phyloP scores from a whole-genome alignment of 2,888 invertebrate genomes.

The Epistrophella euchroma region DNA sequence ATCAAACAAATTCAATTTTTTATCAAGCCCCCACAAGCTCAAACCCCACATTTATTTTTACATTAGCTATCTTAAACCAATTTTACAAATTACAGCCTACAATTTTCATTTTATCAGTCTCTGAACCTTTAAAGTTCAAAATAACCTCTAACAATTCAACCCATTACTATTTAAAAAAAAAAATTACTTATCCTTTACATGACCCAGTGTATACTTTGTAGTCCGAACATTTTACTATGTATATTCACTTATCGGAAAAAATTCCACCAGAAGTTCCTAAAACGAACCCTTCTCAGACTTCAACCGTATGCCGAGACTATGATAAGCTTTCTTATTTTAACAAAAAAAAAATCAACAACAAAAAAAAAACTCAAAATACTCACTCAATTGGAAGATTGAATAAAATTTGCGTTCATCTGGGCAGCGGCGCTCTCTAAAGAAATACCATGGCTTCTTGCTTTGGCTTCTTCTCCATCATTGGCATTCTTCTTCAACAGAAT shows the following conservation, averaged over 20 bases:
- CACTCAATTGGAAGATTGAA: constrained; percentile 84
- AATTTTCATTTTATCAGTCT: constrained; percentile 46
- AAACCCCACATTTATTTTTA: constrained; percentile 26
- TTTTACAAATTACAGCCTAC: constrained; percentile 42
- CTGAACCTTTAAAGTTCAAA: constrained; percentile 35
- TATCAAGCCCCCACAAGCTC: not conserved
- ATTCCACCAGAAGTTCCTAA: constrained; percentile 18
- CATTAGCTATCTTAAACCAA: constrained; percentile 39
- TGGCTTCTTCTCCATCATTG: constrained; percentile 32
- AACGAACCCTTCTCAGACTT: constrained; percentile 36
- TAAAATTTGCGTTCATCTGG: constrained; percentile 81
- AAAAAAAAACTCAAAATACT: constrained; percentile 65
- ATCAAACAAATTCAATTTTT: not conserved
- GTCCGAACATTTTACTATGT: not conserved
- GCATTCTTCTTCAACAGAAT: constrained; percentile 43
- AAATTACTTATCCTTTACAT: constrained; percentile 51
- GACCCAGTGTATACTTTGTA: constrained; percentile 1
- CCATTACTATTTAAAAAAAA: constrained; percentile 42
- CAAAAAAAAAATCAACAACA: not conserved
- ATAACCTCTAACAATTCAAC: constrained; percentile 38
- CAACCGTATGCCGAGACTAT: constrained; percentile 67
- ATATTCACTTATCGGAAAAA: constrained; percentile 38
- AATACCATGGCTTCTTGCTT: constrained; percentile 32
- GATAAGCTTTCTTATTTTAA: constrained; percentile 76
- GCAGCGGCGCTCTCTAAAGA: constrained; percentile 42